These are phyloP conservation scores for Drosophila kanapiae DNA, from an alignment of 1,140 invertebrate genomes.

Conservation along the genomic window DNA sequence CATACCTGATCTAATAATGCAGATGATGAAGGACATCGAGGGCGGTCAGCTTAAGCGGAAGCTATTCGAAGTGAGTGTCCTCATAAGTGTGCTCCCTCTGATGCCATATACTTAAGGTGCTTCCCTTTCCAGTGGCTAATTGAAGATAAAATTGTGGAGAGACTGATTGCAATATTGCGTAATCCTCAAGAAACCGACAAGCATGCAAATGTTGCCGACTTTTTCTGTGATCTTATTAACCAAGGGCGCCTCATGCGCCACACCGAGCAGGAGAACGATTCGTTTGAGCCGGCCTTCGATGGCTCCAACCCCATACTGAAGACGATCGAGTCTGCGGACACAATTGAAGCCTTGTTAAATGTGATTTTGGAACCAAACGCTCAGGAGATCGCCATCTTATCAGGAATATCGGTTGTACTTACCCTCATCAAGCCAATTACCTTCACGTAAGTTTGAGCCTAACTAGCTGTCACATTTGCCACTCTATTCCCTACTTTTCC, in stretches of 20 bases:
- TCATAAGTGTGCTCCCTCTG: accelerated
- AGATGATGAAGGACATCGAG: conserved; percentile 94
- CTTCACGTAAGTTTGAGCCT: conserved; percentile 66
- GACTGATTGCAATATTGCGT: conserved; percentile 92
- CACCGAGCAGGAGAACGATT: conserved; percentile 86
- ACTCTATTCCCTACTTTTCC: neutral
- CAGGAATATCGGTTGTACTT: conserved; percentile 92
- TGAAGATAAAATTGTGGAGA: conserved; percentile 93
- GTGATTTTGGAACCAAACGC: conserved; percentile 90
- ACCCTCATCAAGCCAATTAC: conserved; percentile 88
- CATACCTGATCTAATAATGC: conserved; percentile 96
- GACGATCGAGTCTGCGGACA: conserved; percentile 75
- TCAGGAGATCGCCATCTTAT: conserved; percentile 91
- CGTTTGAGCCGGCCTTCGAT: conserved; percentile 79
- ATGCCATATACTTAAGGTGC: neutral
- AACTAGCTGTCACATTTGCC: neutral
- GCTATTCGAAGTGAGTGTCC: conserved; percentile 91
- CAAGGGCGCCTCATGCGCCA: conserved; percentile 89
- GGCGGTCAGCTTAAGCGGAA: conserved; percentile 91
- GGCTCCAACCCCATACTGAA: conserved; percentile 80
- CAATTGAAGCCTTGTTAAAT: conserved; percentile 87
- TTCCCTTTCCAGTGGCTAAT: conserved; percentile 93
- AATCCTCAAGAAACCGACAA: conserved; percentile 90
- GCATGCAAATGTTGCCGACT: conserved; percentile 93
- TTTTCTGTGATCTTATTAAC: conserved; percentile 93